These are phyloP conservation scores for Ibycter americanus DNA, from an alignment of 2,797 vertebrate species.

Conservation along the genomic window DNA sequence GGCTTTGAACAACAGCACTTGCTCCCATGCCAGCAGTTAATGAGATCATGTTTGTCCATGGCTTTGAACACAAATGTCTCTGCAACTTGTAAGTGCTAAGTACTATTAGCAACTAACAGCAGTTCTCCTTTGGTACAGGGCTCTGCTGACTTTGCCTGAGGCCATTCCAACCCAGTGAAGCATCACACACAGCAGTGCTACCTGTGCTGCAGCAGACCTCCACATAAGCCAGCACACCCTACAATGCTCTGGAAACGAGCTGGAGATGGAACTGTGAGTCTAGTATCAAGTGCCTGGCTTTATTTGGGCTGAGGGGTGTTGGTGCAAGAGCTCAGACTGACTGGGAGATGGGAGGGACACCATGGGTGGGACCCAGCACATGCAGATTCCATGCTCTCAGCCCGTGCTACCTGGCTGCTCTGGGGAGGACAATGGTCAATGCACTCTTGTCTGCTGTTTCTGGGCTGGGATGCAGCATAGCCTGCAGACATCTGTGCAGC, in stretches of 20 bases:
- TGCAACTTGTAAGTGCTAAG: constrained; percentile 25
- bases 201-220: not conserved
- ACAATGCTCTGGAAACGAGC: not conserved
- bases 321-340: not conserved
- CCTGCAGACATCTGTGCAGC: not conserved
- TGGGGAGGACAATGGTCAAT: rapidly evolving
- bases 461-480: not conserved
- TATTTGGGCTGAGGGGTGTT: rapidly evolving
- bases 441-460: not conserved
- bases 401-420: rapidly evolving
- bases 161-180: constrained; percentile 49
- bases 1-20: not conserved
- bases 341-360: not conserved
- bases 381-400: not conserved
- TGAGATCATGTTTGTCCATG: not conserved
- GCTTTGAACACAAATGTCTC: not conserved
- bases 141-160: constrained; percentile 44
- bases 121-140: not conserved
- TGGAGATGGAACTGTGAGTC: not conserved
- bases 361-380: not conserved
- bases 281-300: not conserved
- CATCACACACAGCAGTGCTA: not conserved
- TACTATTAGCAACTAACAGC: constrained; percentile 46
- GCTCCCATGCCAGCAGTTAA: constrained; percentile 9
- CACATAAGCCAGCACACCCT: not conserved